A percentile compares a stretch with the other conserved stretches of the same genome.
These are phyloP conservation scores for Synchiropus splendidus DNA, from an alignment of 2,113 vertebrate genomes.

Conservation along the genomic window DNA sequence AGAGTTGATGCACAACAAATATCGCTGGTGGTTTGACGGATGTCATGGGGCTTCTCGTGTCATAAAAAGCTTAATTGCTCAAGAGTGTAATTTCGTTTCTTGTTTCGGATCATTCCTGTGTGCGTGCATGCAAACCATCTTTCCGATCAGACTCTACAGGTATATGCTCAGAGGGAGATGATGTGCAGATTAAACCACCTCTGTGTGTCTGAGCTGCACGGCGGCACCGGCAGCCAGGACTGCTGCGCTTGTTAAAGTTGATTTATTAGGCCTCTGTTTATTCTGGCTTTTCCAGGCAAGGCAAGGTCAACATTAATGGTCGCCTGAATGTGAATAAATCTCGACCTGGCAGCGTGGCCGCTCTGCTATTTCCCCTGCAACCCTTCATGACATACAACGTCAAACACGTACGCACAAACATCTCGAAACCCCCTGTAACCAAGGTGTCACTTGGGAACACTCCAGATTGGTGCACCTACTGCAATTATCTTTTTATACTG, in stretches of 20 bases:
- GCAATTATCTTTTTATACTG: conserved; percentile 16
- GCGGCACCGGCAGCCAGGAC: conserved; percentile 46
- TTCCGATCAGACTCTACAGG: conserved; percentile 61
- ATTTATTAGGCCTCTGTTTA: conserved; percentile 73
- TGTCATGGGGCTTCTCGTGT: too few species aligned
- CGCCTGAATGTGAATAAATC: conserved; percentile 72
- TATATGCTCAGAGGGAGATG: conserved; percentile 50
- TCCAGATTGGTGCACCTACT: conserved; percentile 39
- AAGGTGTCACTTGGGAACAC: conserved; percentile 26
- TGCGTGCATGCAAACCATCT: conserved; percentile 54
- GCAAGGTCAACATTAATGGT: conserved; percentile 73
- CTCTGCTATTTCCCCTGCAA: too few species aligned
- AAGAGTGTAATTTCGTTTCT: too few species aligned
- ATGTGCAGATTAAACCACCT: conserved; percentile 59
- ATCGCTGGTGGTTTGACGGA: too few species aligned
- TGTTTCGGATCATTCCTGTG: too few species aligned
- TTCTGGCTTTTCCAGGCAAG: conserved; percentile 63
- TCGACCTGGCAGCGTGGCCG: conserved; percentile 41
- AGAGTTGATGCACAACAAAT: too few species aligned
- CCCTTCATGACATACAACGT: too few species aligned
- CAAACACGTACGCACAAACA: too few species aligned
- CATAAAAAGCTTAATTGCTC: too few species aligned
- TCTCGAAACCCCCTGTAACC: conserved; percentile 21
- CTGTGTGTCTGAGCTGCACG: conserved; percentile 51
- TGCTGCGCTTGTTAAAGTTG: conserved; percentile 70